These are phyloP conservation scores for Oriolus oriolus DNA, from an alignment of 2,113 vertebrate genomes.

Conservation along the genomic window DNA sequence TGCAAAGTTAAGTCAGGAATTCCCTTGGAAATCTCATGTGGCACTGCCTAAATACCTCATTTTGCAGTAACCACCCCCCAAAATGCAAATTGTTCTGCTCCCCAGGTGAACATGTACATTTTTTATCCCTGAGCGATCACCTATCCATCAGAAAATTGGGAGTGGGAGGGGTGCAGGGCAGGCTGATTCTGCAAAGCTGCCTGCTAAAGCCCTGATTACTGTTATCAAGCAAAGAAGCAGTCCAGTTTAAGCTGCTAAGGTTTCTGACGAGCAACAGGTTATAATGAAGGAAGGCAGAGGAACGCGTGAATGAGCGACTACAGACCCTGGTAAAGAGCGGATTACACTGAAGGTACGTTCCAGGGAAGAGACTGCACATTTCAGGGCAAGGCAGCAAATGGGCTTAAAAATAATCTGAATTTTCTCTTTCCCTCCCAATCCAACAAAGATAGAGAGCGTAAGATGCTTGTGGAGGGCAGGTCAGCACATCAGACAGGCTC, in stretches of 20 bases:
- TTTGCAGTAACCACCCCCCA: neutral
- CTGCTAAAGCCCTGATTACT: conserved; percentile 57
- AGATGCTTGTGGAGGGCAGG: conserved; percentile 38
- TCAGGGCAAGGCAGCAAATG: conserved; percentile 51
- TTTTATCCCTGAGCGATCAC: neutral
- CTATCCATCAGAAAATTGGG: conserved; percentile 10
- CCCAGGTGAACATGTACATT: neutral
- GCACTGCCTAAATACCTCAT: neutral
- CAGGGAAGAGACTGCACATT: conserved; percentile 39
- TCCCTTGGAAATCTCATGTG: neutral
- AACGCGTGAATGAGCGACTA: neutral
- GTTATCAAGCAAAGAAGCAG: conserved; percentile 50
- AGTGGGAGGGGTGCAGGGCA: neutral
- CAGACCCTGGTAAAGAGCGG: conserved; percentile 43
- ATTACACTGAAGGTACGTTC: conserved; percentile 30
- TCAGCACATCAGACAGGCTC: conserved; percentile 21
- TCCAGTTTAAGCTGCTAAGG: conserved; percentile 57
- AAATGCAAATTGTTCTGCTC: neutral
- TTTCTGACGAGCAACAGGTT: conserved; percentile 44
- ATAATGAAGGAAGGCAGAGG: conserved; percentile 37
- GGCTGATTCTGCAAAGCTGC: conserved; percentile 27
- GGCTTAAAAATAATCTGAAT: conserved; percentile 53
- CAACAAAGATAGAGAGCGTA: conserved; percentile 9
- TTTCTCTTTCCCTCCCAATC: neutral
- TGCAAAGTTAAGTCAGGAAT: neutral